Percentiles rank a stretch among this genome's conserved stretches.
These are phyloP conservation scores for Echinometra lucunter DNA, from an alignment of 53 echinoderm and acorn worm species.

Conservation along the genomic window DNA sequence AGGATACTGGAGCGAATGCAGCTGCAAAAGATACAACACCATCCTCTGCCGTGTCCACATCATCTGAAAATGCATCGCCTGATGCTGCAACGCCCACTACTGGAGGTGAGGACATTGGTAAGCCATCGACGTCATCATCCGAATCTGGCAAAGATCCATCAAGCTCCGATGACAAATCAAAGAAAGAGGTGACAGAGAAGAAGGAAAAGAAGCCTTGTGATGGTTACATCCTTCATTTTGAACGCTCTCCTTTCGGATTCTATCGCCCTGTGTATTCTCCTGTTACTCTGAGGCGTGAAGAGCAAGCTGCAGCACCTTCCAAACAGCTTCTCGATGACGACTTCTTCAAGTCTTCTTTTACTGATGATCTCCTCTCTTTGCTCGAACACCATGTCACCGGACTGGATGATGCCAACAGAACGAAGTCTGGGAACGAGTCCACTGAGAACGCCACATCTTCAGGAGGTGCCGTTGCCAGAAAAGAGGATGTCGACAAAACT, in stretches of 20 bases:
- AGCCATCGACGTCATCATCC: too few relatives aligned
- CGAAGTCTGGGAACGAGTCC: not conserved
- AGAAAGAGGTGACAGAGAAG: not conserved
- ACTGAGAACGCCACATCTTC: not conserved
- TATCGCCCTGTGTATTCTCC: constrained; percentile 18
- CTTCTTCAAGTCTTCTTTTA: not conserved
- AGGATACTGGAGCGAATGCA: too few relatives aligned
- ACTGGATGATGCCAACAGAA: not conserved
- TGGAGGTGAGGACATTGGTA: too few relatives aligned
- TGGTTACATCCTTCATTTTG: not conserved
- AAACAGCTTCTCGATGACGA: not conserved
- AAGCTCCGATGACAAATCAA: not conserved
- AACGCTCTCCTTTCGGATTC: not conserved
- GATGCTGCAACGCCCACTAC: too few relatives aligned
- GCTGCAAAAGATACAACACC: too few relatives aligned
- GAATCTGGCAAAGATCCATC: too few relatives aligned
- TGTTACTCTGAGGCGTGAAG: not conserved
- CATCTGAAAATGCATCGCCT: too few relatives aligned
- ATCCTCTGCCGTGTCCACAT: too few relatives aligned
- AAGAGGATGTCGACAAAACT: not conserved
- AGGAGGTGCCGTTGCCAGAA: not conserved
- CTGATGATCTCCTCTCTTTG: not conserved
- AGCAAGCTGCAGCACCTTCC: not conserved
- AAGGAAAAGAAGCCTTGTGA: not conserved
- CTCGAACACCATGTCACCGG: not conserved